Conservation (phyloP, 1,140 invertebrate species). For the Apis cerana region DNA sequence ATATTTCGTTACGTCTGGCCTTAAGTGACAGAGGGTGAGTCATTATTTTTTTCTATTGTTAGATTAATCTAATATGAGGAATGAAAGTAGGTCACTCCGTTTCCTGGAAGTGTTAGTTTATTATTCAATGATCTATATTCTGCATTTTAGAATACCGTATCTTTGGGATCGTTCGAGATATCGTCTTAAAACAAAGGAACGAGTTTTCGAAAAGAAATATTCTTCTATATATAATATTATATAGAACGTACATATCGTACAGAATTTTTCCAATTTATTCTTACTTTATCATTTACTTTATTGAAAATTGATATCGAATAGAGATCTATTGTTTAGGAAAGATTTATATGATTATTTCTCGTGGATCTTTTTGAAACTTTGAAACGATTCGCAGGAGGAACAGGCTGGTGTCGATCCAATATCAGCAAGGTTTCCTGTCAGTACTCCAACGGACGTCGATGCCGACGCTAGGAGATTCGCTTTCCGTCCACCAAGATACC, state of each 20-base stretch:
- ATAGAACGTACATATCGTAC: no score
- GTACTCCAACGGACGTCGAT: slow-evolving; percentile 79
- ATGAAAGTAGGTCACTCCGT: background rate
- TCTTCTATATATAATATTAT: no score
- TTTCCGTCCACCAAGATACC: slow-evolving; percentile 81
- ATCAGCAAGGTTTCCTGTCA: slow-evolving; percentile 77
- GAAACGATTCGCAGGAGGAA: slow-evolving; percentile 82
- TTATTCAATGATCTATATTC: background rate
- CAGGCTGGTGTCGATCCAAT: slow-evolving; percentile 86
- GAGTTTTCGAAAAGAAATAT: no score
- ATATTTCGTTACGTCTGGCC: background rate
- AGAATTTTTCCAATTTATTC: no score
- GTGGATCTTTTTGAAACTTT: background rate
- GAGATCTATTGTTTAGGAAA: no score
- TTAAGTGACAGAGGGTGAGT: background rate
- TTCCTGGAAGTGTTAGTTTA: background rate
- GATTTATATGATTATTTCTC: no score
- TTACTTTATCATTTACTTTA: no score
- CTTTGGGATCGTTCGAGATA: background rate
- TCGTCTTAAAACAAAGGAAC: background rate
- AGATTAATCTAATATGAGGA: background rate
- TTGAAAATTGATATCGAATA: background rate
- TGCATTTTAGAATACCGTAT: background rate
- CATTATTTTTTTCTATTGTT: background rate
- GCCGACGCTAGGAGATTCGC: slow-evolving; percentile 81